Conservation (phyloP, 2,888 invertebrate species). For the Branchellion lobata region DNA sequence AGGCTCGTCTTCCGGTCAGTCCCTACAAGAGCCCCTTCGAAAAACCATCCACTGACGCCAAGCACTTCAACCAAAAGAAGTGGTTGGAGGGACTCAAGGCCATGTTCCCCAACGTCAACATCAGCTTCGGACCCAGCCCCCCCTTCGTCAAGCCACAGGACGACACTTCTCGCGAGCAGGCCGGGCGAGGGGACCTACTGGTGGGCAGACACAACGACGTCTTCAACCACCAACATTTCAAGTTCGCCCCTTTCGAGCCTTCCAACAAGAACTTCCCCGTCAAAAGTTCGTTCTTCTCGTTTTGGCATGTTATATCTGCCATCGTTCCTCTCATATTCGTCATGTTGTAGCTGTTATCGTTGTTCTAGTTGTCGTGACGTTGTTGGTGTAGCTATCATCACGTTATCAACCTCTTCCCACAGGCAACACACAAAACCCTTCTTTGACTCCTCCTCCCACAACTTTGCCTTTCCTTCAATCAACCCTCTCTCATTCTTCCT, state of each 20-base stretch:
- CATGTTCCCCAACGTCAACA: conserved; percentile 40
- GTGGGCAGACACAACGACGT: too few species aligned
- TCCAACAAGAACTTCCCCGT: not conserved
- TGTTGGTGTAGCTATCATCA: too few species aligned
- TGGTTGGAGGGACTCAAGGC: conserved; percentile 35
- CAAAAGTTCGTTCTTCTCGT: not conserved
- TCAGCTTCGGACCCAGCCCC: conserved; percentile 31
- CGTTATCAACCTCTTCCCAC: too few species aligned
- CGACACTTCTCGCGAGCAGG: not conserved
- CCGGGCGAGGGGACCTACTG: too few species aligned
- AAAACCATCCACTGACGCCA: not conserved
- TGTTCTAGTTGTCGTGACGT: too few species aligned
- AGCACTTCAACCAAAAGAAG: conserved; percentile 26
- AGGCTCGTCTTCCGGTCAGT: not conserved
- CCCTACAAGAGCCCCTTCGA: not conserved
- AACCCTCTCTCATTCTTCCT: not conserved
- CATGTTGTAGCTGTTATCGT: too few species aligned
- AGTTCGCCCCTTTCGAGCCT: not conserved
- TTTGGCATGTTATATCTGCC: too few species aligned
- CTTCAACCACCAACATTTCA: too few species aligned
- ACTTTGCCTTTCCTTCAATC: not conserved
- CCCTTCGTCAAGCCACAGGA: conserved; percentile 35
- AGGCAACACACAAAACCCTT: too few species aligned
- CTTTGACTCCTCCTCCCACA: not conserved
- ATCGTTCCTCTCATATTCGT: too few species aligned